These are phyloP conservation scores for Paedocypris micromegethes DNA, from an alignment of 2,797 vertebrate genomes.

Conservation along the genomic window DNA sequence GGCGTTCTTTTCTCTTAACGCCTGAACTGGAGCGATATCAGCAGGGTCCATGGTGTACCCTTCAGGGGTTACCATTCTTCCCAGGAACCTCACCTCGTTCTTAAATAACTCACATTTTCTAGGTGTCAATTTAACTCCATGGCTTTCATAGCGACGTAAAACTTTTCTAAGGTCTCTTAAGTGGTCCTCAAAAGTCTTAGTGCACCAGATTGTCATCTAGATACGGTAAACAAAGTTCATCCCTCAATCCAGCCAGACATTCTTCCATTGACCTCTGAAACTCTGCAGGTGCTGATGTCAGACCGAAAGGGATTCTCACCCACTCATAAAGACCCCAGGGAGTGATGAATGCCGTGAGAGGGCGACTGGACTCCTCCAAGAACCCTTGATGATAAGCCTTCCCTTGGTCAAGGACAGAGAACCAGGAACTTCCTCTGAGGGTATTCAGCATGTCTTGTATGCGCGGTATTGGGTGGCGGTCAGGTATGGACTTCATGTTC, in stretches of 20 bases:
- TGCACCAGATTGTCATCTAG: neutral
- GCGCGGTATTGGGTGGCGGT: constrained; percentile 4
- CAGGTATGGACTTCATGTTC: constrained; percentile 8
- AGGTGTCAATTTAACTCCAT: constrained; percentile 1
- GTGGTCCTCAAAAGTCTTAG: neutral
- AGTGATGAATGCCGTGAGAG: neutral
- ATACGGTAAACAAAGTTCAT: neutral
- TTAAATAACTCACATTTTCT: constrained; percentile 14
- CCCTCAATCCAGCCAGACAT: neutral
- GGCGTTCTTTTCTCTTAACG: neutral
- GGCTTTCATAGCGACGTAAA: neutral
- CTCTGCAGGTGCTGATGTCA: neutral
- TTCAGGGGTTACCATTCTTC: constrained; percentile 2
- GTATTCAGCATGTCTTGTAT: constrained; percentile 9
- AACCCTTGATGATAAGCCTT: neutral
- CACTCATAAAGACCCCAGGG: neutral
- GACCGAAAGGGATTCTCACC: neutral
- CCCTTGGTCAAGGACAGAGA: neutral
- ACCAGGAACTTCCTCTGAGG: constrained; percentile 8
- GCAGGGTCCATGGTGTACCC: constrained; percentile 1
- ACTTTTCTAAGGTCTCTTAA: neutral
- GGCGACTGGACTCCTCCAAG: neutral
- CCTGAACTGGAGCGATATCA: neutral
- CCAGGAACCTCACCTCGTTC: constrained; percentile 2
- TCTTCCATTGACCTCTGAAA: neutral